Conservation (phyloP, 2,113 vertebrate species). For the Alexandromys fortis region DNA sequence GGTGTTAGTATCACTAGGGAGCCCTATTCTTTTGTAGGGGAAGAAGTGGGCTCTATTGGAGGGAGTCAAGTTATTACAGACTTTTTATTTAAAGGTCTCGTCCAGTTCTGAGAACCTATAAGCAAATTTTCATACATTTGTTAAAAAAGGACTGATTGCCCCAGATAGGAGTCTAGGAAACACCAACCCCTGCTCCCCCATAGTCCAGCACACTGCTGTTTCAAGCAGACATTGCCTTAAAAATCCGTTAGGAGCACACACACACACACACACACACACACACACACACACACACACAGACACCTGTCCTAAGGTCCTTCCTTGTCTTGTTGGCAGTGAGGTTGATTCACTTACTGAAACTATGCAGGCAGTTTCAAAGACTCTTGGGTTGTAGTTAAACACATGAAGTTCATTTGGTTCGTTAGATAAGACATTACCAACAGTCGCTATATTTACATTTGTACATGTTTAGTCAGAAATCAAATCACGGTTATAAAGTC, state of each 20-base stretch:
- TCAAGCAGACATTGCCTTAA: neutral
- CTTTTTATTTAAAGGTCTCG: neutral
- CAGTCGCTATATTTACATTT: neutral
- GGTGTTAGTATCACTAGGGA: neutral
- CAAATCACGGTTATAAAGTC: slow-evolving; percentile 34
- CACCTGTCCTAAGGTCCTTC: neutral
- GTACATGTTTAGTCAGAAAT: slow-evolving; percentile 29
- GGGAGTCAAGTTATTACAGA: neutral
- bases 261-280: no score
- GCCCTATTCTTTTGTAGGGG: neutral
- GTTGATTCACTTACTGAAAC: slow-evolving; percentile 2
- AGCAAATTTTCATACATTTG: slow-evolving; percentile 34
- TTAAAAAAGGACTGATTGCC: slow-evolving; percentile 3
- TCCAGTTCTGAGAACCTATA: neutral
- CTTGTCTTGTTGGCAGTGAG: neutral
- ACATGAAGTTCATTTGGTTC: neutral
- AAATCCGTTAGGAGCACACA: neutral
- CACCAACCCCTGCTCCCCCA: neutral
- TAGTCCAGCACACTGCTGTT: neutral
- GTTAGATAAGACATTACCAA: neutral
- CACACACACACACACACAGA: no score
- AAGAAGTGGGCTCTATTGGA: neutral
- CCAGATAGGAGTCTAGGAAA: neutral
- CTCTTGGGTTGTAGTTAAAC: neutral
- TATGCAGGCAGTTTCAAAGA: neutral